A percentile compares a stretch with the other conserved stretches of the same genome.
phyloP scores from a whole-genome alignment of 2,888 invertebrate species.

The Synanthedon tipuliformis region DNA sequence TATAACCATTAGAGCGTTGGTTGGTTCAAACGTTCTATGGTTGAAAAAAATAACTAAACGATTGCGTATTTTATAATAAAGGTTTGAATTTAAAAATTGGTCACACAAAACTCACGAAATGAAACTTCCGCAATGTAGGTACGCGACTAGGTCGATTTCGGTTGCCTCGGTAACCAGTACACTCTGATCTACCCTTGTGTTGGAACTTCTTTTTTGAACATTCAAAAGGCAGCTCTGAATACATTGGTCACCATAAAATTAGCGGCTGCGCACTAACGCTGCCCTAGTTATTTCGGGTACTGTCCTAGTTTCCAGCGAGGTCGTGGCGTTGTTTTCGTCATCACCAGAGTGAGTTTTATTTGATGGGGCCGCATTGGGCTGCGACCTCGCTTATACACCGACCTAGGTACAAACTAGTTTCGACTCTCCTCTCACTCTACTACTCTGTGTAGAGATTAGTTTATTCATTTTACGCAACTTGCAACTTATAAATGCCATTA shows the following conservation, averaged over 20 bases:
- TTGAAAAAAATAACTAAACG: no score
- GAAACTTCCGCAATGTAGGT: constrained; percentile 22
- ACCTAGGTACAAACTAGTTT: constrained; percentile 26
- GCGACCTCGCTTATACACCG: constrained; percentile 39
- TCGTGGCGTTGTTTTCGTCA: constrained; percentile 58
- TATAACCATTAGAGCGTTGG: no score
- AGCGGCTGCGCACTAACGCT: constrained; percentile 59
- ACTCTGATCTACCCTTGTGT: constrained; percentile 16
- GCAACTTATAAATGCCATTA: no score
- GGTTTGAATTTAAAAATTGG: no score
- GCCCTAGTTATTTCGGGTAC: constrained; percentile 66
- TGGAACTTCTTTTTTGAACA: constrained; percentile 3
- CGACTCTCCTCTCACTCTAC: not conserved
- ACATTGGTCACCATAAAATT: constrained; percentile 14
- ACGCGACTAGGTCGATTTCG: constrained; percentile 38
- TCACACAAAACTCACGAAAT: constrained; percentile 4
- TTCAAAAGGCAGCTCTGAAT: not conserved
- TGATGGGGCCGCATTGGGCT: constrained; percentile 58
- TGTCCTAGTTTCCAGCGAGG: constrained; percentile 62
- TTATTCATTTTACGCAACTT: no score
- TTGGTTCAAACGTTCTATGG: no score
- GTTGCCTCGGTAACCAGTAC: constrained; percentile 23
- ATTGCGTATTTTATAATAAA: no score
- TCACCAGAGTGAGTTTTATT: constrained; percentile 44
- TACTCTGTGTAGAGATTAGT: no score